Evolutionary conservation across 2,888 invertebrate species (phyloP).

Genomic region (Lagria hirta): DNA sequence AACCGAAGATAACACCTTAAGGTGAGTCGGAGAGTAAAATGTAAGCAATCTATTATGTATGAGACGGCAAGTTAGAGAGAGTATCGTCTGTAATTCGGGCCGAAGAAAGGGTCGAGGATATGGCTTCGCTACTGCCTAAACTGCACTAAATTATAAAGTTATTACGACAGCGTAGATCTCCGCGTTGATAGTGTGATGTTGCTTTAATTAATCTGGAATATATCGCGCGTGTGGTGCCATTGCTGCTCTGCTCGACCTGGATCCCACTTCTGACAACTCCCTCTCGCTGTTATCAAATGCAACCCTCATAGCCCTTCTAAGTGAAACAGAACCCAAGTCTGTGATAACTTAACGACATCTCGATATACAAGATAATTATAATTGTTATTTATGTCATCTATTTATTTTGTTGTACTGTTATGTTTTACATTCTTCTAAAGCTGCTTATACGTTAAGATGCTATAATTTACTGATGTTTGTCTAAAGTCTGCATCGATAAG

Average conservation of each 20-base stretch:
- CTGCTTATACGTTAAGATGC: too few relatives aligned
- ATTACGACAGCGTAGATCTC: slow-evolving; percentile 57
- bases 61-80: slow-evolving; percentile 44
- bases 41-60: slow-evolving; percentile 52
- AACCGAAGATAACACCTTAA: slow-evolving; percentile 51
- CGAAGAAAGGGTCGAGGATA: slow-evolving; percentile 41
- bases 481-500: too few relatives aligned
- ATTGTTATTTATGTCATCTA: too few relatives aligned
- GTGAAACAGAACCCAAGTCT: neutral
- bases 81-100: slow-evolving; percentile 48
- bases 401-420: too few relatives aligned
- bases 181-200: slow-evolving; percentile 57
- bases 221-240: slow-evolving; percentile 51
- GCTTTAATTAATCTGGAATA: slow-evolving; percentile 57
- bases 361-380: neutral
- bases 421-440: too few relatives aligned
- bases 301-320: slow-evolving; percentile 11
- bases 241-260: slow-evolving; percentile 15
- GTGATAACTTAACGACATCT: slow-evolving; percentile 1
- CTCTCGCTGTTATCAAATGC: slow-evolving; percentile 16
- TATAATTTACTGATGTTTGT: too few relatives aligned
- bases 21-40: slow-evolving; percentile 48
- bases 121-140: slow-evolving; percentile 40
- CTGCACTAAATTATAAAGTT: slow-evolving; percentile 59
- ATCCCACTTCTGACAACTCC: slow-evolving; percentile 17